Conservation (phyloP, 2,797 vertebrate genomes). For the Microctenopoma lineatum region DNA sequence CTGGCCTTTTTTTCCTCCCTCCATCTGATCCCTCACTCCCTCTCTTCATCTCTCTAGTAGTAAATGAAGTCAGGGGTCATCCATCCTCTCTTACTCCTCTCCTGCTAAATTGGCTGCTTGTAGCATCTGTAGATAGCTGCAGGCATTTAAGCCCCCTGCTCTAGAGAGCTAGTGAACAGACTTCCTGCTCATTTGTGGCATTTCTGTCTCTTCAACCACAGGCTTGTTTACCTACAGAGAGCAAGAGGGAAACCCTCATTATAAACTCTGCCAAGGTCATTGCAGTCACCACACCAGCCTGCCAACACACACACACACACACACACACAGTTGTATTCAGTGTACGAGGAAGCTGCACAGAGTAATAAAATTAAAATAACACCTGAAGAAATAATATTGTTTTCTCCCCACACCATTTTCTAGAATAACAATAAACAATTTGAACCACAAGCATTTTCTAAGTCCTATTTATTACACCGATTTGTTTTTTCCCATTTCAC, state of each 20-base stretch:
- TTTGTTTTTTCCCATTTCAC: neutral
- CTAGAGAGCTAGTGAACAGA: conserved; percentile 72
- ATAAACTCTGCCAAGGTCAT: conserved; percentile 78
- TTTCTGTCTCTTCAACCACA: conserved; percentile 77
- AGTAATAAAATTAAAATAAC: conserved; percentile 13
- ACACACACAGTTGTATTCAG: conserved; percentile 38
- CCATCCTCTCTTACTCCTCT: conserved; percentile 78
- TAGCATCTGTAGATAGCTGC: conserved; percentile 71
- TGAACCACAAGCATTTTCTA: neutral
- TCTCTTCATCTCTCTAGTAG: conserved; percentile 75
- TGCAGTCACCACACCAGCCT: conserved; percentile 65
- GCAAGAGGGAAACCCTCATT: conserved; percentile 80
- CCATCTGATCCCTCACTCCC: conserved; percentile 73
- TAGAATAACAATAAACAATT: neutral
- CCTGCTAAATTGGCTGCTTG: conserved; percentile 85
- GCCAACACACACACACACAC: conserved; percentile 43
- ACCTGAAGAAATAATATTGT: conserved; percentile 5
- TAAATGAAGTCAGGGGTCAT: conserved; percentile 83
- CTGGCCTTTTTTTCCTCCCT: conserved; percentile 70
- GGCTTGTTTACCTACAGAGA: conserved; percentile 77
- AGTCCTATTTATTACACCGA: conserved; percentile 5
- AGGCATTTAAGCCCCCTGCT: conserved; percentile 71
- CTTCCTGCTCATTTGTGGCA: conserved; percentile 81
- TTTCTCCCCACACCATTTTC: neutral
- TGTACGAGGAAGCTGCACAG: neutral